Evolutionary conservation across 30 jellyfish, hydroid and myxozoan species (phyloP), one percentile per base, ranked within the genome.

Genomic region (Aurelia aurita): DNA sequence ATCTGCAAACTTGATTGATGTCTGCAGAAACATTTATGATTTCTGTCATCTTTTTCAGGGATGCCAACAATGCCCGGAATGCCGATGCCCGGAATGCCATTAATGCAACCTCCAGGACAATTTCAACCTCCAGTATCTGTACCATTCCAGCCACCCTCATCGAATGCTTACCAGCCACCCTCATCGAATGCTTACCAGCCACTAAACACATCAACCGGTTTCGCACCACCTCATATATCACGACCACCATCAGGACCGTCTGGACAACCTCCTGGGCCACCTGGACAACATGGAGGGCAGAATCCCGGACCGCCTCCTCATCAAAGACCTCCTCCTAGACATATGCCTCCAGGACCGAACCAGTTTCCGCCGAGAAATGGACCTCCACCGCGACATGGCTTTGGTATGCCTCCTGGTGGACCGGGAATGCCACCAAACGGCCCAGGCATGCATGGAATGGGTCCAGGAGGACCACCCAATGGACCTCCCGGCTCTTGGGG

Each of bases 181-280:
- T 19, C 58, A 0, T 67, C 79, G 1, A 69, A 54, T 18, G 34
- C 54, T 28, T 77, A 59, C 59, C 88, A 77, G 46, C 79, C 76
- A 14, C 79, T 61, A 16, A 67, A 39, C n/a, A 3, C 79, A 59
- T 60, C 79, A 61, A 44, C 88, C 0, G 88, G 88, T 43, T 77
- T 77, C 54, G 76, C 88, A n/a, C 88, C 88, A 59, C 88, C 88
- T 6, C 88, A 77, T 23, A 77, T 77, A 19, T 77, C 88, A 77
- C 62, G 88, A 60, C 88, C 88, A 18, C 88, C 88, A 32, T 54
- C 88, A 32, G 88, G 88, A 61, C 88, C 88, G 2, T 77, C 88
- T 77, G 88, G 70, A 22, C 88, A 39, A 7, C 77, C 54, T 3
- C 29, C 67, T n/a, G 67, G 67, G 28, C 67, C 67, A 55, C 67